Evolutionary conservation across 2,797 vertebrate genomes (phyloP), one percentile per base, ranked within the genome.

Genomic region (Acrossocheilus fasciatus): DNA sequence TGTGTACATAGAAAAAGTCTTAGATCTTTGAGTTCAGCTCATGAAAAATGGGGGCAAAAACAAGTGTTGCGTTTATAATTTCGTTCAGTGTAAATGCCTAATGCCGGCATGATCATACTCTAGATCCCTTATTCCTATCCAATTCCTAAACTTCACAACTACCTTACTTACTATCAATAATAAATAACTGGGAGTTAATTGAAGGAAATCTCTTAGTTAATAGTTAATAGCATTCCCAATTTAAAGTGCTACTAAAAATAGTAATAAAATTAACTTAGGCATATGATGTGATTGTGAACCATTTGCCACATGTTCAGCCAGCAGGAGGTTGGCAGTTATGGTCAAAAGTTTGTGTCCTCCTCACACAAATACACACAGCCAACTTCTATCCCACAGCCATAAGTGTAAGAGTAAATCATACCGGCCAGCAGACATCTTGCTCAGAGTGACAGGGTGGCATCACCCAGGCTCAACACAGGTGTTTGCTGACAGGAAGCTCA

Each of bases 401-500:
- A 62, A 26, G 57, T 70, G 74, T 84, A 34, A 87, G 68, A 89
- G 82, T 83, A 87, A 78, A 88, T 88, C 87, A 89, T 20, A 50
- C 64, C 43, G 68, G 84, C 73, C 86, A 86, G 59, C 50, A 82
- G 75, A 62, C 74, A 69, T 89, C 87, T 54, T 83, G n/a, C 39
- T 89, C 81, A 85, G 45, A 83, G 59, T 90, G 89, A 83, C 86
- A 86, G 45, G 82, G 81, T 79, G 83, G 72, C 68, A 82, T 84
- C 87, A 84, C 43, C 72, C 72, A 45, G 78, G 75, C 45, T 41
- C 11, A 69, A 26, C 77, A 80, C 85, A 88, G 85, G 90, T 89
- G 90, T 77, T 85, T n/a, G 2, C 9, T 82, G 87, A 83, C 86
- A 87, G 88, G 57, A 81, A 80, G 80, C 45, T 57, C 41, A 34